Evolutionary conservation across 2,113 vertebrate species (phyloP).

Genomic region (Asarcornis scutulata): DNA sequence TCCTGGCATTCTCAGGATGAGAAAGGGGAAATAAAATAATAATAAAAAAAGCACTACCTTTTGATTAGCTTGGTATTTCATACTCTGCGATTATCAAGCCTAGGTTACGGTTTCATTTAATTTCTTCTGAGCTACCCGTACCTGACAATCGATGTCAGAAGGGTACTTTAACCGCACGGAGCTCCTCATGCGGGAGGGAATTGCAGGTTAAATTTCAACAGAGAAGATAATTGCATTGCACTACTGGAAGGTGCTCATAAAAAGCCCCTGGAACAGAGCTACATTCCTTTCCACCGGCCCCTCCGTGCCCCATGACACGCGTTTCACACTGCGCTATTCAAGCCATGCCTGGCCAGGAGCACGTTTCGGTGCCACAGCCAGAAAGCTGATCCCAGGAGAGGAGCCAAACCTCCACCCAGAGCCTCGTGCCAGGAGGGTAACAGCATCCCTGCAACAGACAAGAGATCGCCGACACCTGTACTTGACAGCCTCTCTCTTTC

Average conservation of each 20-base stretch:
- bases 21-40: not conserved
- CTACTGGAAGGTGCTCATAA: not conserved
- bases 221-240: not conserved
- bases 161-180: not conserved
- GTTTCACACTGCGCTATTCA: not conserved
- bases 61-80: not conserved
- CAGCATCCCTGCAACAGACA: not conserved
- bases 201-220: conserved; percentile 46
- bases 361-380: not conserved
- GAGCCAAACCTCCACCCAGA: not conserved
- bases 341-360: not conserved
- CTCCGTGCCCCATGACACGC: not conserved
- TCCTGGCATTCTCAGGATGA: not conserved
- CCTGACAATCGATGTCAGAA: not conserved
- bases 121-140: not conserved
- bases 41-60: not conserved
- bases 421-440: accelerated
- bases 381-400: not conserved
- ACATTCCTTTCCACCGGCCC: not conserved
- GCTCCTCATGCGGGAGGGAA: not conserved
- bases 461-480: not conserved
- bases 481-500: not conserved
- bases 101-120: not conserved
- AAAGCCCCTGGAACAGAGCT: not conserved
- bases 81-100: not conserved